Evolutionary conservation across 2,113 vertebrate genomes (phyloP).

Genomic region (Chlorocebus sabaeus): DNA sequence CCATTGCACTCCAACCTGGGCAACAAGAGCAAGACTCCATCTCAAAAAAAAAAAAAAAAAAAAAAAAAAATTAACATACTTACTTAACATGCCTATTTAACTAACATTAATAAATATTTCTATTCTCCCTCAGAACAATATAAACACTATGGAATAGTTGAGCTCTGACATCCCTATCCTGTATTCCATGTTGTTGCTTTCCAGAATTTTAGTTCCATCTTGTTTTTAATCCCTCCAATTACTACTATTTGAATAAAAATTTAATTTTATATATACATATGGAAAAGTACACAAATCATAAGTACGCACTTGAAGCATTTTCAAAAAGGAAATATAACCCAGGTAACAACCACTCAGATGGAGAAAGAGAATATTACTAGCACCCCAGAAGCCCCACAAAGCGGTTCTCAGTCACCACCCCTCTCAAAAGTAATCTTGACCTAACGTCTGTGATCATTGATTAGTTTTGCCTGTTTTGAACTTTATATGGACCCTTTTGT

Average conservation of each 20-base stretch:
- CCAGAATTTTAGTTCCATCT: background rate
- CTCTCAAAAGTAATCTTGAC: background rate
- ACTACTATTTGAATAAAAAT: background rate
- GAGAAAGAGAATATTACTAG: background rate
- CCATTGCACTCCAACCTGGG: no score
- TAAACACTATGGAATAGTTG: background rate
- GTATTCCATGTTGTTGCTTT: background rate
- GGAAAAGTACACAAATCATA: background rate
- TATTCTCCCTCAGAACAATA: background rate
- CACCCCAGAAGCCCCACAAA: background rate
- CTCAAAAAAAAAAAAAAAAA: no score
- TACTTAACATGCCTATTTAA: background rate
- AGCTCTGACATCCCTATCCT: background rate
- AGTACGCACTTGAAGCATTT: background rate
- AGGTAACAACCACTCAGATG: background rate
- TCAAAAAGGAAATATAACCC: background rate
- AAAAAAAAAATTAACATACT: no score
- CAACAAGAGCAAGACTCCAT: no score
- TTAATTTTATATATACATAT: background rate
- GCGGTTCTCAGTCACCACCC: background rate
- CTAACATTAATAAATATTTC: background rate
- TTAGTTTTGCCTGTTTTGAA: background rate
- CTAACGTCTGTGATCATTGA: background rate
- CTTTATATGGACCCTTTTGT: background rate
- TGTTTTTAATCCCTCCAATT: background rate